Evolutionary conservation across 2,797 vertebrate species (phyloP).

Genomic region (Centroberyx gerrardi): DNA sequence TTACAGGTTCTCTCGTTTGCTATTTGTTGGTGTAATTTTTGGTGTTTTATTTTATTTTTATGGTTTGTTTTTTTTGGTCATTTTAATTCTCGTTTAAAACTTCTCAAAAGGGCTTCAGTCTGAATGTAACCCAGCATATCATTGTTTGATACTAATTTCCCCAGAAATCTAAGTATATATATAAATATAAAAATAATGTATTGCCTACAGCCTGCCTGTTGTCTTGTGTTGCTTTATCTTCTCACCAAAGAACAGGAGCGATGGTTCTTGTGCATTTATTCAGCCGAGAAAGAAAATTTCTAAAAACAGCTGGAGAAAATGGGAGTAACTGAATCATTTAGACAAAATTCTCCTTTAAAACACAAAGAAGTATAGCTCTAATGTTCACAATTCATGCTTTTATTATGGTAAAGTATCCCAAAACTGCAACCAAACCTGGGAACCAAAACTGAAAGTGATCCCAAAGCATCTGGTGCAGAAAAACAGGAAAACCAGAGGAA

Average conservation of each 20-base stretch:
- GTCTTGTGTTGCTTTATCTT: conserved; percentile 34
- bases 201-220: conserved; percentile 56
- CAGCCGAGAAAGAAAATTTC: not conserved
- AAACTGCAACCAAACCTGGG: too few species aligned
- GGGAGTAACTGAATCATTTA: too few species aligned
- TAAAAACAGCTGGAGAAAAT: too few species aligned
- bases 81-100: conserved; percentile 63
- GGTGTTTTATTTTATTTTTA: not conserved
- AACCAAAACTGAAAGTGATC: too few species aligned
- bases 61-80: conserved; percentile 28
- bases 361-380: too few species aligned
- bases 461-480: too few species aligned
- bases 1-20: conserved; percentile 7
- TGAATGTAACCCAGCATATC: conserved; percentile 80
- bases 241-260: not conserved
- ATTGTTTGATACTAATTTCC: conserved; percentile 76
- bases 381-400: too few species aligned
- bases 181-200: conserved; percentile 74
- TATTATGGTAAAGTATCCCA: too few species aligned
- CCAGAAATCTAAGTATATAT: conserved; percentile 59
- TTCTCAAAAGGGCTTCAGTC: conserved; percentile 80
- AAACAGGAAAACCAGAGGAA: too few species aligned
- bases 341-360: too few species aligned
- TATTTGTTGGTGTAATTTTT: conserved; percentile 18
- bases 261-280: not conserved